These are phyloP conservation scores for Geotrupes spiniger DNA, from an alignment of 2,888 invertebrate species.

Conservation along the genomic window DNA sequence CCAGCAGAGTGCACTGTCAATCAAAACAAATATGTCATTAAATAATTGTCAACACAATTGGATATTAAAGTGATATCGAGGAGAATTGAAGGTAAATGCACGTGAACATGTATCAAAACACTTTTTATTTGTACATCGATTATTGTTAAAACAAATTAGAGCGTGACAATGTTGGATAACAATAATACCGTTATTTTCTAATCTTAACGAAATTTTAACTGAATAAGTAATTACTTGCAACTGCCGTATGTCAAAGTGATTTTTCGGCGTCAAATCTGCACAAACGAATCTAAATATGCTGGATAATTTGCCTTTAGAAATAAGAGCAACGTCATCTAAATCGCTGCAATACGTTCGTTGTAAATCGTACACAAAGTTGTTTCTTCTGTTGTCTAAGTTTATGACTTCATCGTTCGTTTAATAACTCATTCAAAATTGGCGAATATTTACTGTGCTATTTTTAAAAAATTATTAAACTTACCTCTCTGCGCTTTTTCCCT, in stretches of 20 bases:
- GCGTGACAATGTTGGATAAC: conserved; percentile 14
- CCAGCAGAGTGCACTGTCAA: conserved; percentile 23
- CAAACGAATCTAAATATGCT: neutral
- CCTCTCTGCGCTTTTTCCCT: conserved; percentile 63
- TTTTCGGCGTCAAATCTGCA: too few species aligned
- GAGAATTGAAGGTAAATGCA: conserved; percentile 1
- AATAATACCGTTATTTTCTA: conserved; percentile 13
- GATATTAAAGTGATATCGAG: neutral
- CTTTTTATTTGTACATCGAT: neutral
- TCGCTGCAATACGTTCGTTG: neutral
- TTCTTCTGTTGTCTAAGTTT: too few species aligned
- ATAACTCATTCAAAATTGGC: too few species aligned
- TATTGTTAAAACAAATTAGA: conserved; percentile 5
- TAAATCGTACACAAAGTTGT: too few species aligned
- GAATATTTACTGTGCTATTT: too few species aligned
- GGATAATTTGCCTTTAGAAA: neutral
- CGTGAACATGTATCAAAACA: too few species aligned
- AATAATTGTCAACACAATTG: neutral
- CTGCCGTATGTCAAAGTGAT: too few species aligned
- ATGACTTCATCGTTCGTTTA: too few species aligned
- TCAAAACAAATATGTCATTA: conserved; percentile 27
- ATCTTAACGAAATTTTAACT: too few species aligned
- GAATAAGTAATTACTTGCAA: too few species aligned
- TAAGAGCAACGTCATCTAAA: conserved; percentile 25
- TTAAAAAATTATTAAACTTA: conserved; percentile 41